Evolutionary conservation across 1,140 invertebrate species (phyloP).

Genomic region (Brachionus rubens): DNA sequence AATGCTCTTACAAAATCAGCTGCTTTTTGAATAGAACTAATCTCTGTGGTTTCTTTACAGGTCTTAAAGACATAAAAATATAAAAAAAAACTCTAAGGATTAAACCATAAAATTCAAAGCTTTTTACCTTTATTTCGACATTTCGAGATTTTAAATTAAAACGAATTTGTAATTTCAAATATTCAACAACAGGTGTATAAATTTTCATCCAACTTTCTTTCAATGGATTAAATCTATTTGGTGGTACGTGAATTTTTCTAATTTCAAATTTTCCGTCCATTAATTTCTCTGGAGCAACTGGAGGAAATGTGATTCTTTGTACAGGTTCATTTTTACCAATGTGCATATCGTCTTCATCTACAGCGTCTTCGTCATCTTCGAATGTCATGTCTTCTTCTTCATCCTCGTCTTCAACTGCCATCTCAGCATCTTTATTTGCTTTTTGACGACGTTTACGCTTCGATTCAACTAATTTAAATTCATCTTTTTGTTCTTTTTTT

Average conservation of each 20-base stretch:
- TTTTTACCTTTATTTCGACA: constrained; percentile 74
- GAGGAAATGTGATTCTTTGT: constrained; percentile 15
- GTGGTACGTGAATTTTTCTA: constrained; percentile 67
- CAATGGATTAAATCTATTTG: constrained; percentile 80
- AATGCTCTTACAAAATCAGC: constrained; percentile 97
- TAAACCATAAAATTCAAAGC: too few relatives aligned
- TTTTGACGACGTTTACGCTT: constrained; percentile 31
- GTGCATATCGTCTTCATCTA: not conserved
- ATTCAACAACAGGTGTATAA: constrained; percentile 89
- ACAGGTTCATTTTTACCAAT: constrained; percentile 9
- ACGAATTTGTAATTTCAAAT: constrained; percentile 85
- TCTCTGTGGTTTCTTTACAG: constrained; percentile 75
- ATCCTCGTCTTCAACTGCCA: not conserved
- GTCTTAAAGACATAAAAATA: constrained; percentile 53
- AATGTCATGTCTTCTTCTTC: not conserved
- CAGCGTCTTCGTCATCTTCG: constrained; percentile 24
- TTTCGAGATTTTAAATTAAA: constrained; percentile 88
- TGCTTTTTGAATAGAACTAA: constrained; percentile 87
- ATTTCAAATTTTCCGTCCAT: constrained; percentile 52
- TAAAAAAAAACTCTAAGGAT: too few relatives aligned
- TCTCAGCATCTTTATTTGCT: not conserved
- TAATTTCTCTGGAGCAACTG: not conserved
- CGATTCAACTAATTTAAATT: constrained; percentile 5
- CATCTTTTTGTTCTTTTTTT: not conserved
- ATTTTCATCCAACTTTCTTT: constrained; percentile 97